Base-by-base conservation (phyloP, 1,140 invertebrate species). In the Colletes gigas region DNA sequence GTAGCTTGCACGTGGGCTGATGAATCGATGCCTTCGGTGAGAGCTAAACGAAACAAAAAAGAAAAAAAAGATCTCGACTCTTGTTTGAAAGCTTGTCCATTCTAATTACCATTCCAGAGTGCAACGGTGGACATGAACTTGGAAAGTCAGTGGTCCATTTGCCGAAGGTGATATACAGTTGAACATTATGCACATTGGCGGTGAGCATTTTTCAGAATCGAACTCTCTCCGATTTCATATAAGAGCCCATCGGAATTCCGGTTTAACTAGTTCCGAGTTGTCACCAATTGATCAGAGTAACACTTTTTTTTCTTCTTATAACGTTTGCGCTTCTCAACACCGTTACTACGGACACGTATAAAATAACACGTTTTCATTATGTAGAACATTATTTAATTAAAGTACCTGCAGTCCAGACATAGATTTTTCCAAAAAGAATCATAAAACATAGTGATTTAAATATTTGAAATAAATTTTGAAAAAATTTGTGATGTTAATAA, bases 91-190 rank as follows among this genome's bases (percentile, higher is more conserved):
- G 73, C 57, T 47, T 66, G 78, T 80, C 78, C 70, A 78, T 78
- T 78, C 76, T 78, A 78, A 78, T 78, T 78, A 78, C 59, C 7
- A 44, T 50, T 44, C 44, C 8, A 17, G 6, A 52, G 44, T 69
- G 44, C 54, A 39, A 3, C 41, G 52, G 21, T 15, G 17, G 41
- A 79, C 82, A 52, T 68, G 83, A 84, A 79, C 66, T 84, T 85
- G 78, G 82, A 85, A 85, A 85, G 83, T 84, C 54, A 52, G 4
- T 54, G 73, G 62, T 65, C 55, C 70, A 68, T 67, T 65, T 44
- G 63, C 30, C 70, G 39, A 78, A 60, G 65, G 30, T 73, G 83
- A 85, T 81, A 71, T 65, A 73, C 65, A 60, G 57, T 19, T 47
- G 9, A 19, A 19, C 76, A 9, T 57, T 77, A 55, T 60, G 50